phyloP scores from a whole-genome alignment of 2,797 vertebrate genomes.

The Vultur gryphus region DNA sequence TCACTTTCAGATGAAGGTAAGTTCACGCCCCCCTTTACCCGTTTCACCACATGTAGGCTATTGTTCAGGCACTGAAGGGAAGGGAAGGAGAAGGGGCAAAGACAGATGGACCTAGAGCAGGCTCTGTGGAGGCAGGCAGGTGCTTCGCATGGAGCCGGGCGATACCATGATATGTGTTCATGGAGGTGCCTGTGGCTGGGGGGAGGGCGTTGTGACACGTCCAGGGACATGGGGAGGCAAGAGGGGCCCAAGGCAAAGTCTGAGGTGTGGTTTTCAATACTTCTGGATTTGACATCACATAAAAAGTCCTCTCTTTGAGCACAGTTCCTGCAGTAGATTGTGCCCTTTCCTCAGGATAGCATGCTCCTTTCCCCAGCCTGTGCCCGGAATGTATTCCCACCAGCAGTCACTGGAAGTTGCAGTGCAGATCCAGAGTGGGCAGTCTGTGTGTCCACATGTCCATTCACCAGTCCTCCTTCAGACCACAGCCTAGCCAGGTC shows the following conservation, averaged over 20 bases:
- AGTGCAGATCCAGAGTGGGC: background rate
- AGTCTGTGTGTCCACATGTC: background rate
- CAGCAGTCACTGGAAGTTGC: background rate
- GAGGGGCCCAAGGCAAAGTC: background rate
- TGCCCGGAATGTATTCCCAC: background rate
- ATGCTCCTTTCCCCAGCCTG: background rate
- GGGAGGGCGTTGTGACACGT: background rate
- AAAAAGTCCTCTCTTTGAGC: background rate
- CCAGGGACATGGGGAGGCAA: background rate
- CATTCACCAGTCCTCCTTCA: background rate
- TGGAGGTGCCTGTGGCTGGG: background rate
- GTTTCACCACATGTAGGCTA: background rate
- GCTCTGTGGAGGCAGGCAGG: background rate
- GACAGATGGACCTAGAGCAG: background rate
- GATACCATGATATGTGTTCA: background rate
- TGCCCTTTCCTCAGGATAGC: background rate
- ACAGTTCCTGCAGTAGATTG: background rate
- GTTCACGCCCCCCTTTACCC: background rate
- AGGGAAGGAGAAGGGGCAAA: background rate
- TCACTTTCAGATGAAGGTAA: conserved; percentile 76
- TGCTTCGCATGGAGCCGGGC: background rate
- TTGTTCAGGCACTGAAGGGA: background rate
- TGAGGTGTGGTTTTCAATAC: background rate
- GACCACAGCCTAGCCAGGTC: background rate
- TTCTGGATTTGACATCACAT: background rate